Evolutionary conservation across 2,113 vertebrate species (phyloP).

Genomic region (Cololabis saira): DNA sequence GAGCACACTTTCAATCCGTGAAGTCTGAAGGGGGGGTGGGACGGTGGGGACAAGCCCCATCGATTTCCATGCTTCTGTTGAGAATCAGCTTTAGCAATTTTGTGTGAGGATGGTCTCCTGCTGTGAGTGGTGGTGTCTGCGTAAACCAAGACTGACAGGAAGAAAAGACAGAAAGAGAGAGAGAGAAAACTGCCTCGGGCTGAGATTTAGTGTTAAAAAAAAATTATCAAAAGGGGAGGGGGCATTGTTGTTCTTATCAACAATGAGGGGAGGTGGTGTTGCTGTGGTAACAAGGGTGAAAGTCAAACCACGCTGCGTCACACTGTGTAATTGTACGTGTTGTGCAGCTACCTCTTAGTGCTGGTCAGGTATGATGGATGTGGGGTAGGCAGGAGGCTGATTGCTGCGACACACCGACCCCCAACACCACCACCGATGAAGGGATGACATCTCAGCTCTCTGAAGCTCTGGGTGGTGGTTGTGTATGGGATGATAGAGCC

Average conservation of each 20-base stretch:
- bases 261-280: neutral
- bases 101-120: slow-evolving; percentile 22
- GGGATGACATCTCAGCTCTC: slow-evolving; percentile 48
- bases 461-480: slow-evolving; percentile 47
- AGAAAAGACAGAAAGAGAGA: neutral
- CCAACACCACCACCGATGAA: slow-evolving; percentile 9
- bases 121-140: slow-evolving; percentile 14
- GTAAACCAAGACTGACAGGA: neutral
- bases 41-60: neutral
- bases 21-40: slow-evolving; percentile 6
- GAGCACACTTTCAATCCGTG: neutral
- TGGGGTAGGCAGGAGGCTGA: slow-evolving; percentile 57
- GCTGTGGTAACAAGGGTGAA: neutral
- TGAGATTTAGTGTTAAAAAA: slow-evolving; percentile 5
- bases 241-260: no score
- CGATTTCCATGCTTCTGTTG: slow-evolving; percentile 14
- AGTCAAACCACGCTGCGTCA: slow-evolving; percentile 13
- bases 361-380: slow-evolving; percentile 54
- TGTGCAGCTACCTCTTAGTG: slow-evolving; percentile 33
- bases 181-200: neutral
- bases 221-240: no score
- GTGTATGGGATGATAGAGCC: slow-evolving; percentile 37
- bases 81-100: slow-evolving; percentile 12
- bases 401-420: slow-evolving; percentile 32
- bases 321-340: slow-evolving; percentile 40